Evolutionary conservation across 2,113 vertebrate species (phyloP).

Genomic region (Falco punctatus): DNA sequence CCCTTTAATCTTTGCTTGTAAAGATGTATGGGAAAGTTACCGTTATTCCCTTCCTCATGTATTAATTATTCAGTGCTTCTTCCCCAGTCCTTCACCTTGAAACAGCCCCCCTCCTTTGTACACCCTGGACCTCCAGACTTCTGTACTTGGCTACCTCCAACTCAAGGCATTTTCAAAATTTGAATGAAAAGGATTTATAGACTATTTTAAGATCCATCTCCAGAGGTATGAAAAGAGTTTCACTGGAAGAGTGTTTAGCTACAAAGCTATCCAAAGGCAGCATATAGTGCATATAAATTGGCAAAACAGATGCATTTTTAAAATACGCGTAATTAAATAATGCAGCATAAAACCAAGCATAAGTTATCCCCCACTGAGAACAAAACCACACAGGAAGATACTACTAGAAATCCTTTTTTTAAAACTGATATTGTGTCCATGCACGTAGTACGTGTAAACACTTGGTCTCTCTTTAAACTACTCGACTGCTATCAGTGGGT

Average conservation of each 20-base stretch:
- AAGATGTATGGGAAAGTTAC: not conserved
- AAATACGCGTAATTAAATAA: slow-evolving; percentile 31
- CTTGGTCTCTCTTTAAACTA: not conserved
- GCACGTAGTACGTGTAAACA: not conserved
- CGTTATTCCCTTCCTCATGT: not conserved
- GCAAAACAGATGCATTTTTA: slow-evolving; percentile 41
- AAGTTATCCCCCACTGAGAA: slow-evolving; percentile 25
- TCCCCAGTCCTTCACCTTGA: not conserved
- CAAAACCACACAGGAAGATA: not conserved
- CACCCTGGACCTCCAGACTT: not conserved
- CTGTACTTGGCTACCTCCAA: not conserved
- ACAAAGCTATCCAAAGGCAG: not conserved
- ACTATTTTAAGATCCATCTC: slow-evolving; percentile 23
- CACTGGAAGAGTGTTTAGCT: not conserved
- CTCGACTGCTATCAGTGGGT: not conserved
- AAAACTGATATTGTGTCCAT: not conserved
- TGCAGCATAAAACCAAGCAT: slow-evolving; percentile 8
- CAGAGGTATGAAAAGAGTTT: not conserved
- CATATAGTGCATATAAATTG: not conserved
- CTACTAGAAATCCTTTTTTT: not conserved
- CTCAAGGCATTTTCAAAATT: not conserved
- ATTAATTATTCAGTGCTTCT: not conserved
- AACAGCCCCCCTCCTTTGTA: not conserved
- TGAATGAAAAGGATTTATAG: slow-evolving; percentile 11
- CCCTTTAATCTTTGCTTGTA: not conserved